Percentiles rank a stretch among this genome's conserved stretches.
Evolutionary conservation across 2,113 vertebrate genomes (phyloP).

Genomic region (Pedetes capensis): DNA sequence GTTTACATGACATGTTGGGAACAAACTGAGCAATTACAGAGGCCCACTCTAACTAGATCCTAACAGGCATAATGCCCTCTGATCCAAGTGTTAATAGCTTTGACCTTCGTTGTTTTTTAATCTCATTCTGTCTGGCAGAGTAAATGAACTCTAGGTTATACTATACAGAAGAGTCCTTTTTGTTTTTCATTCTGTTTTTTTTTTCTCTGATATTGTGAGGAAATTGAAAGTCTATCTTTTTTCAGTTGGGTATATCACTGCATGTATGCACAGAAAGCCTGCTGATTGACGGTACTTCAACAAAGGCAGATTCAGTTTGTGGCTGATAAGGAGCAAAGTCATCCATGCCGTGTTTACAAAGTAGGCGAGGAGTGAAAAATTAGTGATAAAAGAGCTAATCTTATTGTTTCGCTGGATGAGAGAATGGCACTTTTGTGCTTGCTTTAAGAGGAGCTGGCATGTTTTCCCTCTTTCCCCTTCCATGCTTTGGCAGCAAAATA

Average conservation of each 20-base stretch:
- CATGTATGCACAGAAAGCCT: constrained; percentile 79
- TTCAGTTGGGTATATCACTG: constrained; percentile 77
- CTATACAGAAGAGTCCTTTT: constrained; percentile 69
- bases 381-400: constrained; percentile 86
- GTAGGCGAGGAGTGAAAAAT: constrained; percentile 81
- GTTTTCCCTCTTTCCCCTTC: constrained; percentile 63
- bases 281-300: constrained; percentile 84
- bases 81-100: constrained; percentile 83
- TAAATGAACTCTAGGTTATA: constrained; percentile 79
- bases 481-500: constrained; percentile 80
- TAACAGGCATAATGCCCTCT: constrained; percentile 80
- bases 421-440: constrained; percentile 82
- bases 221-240: constrained; percentile 81
- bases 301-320: constrained; percentile 84
- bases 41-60: constrained; percentile 73
- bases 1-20: constrained; percentile 81
- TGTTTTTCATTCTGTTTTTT: constrained; percentile 64
- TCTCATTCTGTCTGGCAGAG: constrained; percentile 81
- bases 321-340: constrained; percentile 85
- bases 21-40: constrained; percentile 82
- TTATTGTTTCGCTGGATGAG: constrained; percentile 85
- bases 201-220: constrained; percentile 54
- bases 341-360: constrained; percentile 86
- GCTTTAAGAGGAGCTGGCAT: constrained; percentile 76
- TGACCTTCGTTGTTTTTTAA: constrained; percentile 84